Evolutionary conservation across 2,888 invertebrate species (phyloP).

Genomic region (Xestia xanthographa): DNA sequence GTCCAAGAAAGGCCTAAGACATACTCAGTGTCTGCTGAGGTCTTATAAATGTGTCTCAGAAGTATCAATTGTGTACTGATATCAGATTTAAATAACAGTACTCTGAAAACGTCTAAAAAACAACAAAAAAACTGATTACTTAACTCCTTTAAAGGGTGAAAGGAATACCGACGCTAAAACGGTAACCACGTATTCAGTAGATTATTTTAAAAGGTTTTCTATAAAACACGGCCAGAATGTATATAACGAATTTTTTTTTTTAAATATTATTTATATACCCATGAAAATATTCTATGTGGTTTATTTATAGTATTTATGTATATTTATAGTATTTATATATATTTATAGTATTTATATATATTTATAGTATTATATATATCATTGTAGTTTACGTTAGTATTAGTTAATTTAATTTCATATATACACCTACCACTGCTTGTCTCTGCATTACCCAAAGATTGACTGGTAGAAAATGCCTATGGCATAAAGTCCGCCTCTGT

Average conservation of each 20-base stretch:
- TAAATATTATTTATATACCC: not conserved
- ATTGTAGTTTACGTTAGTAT: no score
- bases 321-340: no score
- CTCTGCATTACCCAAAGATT: no score
- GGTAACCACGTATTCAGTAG: not conserved
- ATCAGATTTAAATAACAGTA: not conserved
- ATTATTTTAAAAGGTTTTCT: not conserved
- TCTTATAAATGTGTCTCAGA: conserved; percentile 27
- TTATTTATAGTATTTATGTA: no score
- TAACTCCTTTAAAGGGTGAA: not conserved
- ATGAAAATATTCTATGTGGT: no score
- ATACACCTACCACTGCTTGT: no score
- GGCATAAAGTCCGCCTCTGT: no score
- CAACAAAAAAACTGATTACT: not conserved
- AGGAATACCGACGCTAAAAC: not conserved
- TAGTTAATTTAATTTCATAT: no score
- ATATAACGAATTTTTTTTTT: not conserved
- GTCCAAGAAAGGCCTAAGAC: conserved; percentile 20
- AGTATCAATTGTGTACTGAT: not conserved
- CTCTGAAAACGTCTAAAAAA: not conserved
- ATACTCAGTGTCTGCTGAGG: not conserved
- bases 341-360: no score
- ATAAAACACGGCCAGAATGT: no score
- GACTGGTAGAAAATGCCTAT: no score
- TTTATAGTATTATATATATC: no score